phyloP scores from a whole-genome alignment of 2,797 vertebrate species.

The Brachyalestes nurse region DNA sequence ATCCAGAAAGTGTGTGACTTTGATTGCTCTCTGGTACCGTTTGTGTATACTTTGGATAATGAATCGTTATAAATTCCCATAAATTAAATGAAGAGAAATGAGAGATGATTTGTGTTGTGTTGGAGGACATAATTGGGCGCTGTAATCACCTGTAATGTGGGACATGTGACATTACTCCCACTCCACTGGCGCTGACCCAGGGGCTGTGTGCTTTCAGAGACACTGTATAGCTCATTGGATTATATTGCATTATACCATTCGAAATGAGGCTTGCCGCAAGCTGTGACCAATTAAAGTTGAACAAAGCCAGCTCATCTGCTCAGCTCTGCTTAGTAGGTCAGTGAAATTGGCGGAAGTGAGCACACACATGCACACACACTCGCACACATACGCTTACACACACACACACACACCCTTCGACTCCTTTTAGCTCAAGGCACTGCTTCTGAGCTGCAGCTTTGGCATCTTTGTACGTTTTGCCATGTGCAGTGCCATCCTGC shows the following conservation, averaged over 20 bases:
- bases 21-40: conserved; percentile 5
- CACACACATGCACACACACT: conserved; percentile 42
- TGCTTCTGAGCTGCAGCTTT: conserved; percentile 51
- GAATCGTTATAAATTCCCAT: conserved; percentile 22
- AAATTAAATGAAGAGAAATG: conserved; percentile 19
- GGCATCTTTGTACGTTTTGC: conserved; percentile 49
- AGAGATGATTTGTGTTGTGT: conserved; percentile 37
- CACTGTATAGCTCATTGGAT: conserved; percentile 70
- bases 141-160: conserved; percentile 75
- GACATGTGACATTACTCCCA: conserved; percentile 70
- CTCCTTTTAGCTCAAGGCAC: conserved; percentile 58
- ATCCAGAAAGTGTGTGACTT: conserved; percentile 5
- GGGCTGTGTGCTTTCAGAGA: conserved; percentile 63
- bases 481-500: conserved; percentile 49
- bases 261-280: conserved; percentile 74
- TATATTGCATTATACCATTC: conserved; percentile 72
- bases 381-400: background rate
- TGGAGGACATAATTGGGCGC: conserved; percentile 62
- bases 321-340: conserved; percentile 79
- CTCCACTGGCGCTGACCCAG: conserved; percentile 67
- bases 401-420: conserved; percentile 30
- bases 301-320: conserved; percentile 81
- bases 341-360: conserved; percentile 73
- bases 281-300: conserved; percentile 80
- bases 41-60: conserved; percentile 3